Evolutionary conservation across 2,888 invertebrate species (phyloP).

Genomic region (Ormyrus thymus): DNA sequence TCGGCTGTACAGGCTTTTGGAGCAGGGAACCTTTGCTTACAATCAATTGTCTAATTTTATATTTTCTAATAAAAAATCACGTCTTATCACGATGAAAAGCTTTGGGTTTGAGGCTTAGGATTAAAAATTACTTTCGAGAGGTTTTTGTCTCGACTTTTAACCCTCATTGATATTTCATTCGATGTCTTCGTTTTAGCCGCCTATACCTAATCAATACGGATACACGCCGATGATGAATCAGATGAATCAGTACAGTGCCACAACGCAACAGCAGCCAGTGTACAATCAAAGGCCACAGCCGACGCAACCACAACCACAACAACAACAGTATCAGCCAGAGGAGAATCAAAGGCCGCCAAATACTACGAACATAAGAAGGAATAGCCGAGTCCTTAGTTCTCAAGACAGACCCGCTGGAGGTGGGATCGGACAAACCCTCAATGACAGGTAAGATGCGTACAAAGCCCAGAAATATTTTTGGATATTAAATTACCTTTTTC

Average conservation of each 20-base stretch:
- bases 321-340: constrained; percentile 69
- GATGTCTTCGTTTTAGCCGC: constrained; percentile 59
- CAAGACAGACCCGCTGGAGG: constrained; percentile 68
- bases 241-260: constrained; percentile 68
- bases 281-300: constrained; percentile 60
- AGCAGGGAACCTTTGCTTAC: constrained; percentile 32
- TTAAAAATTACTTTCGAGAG: constrained; percentile 7
- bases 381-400: constrained; percentile 70
- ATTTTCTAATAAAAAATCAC: constrained; percentile 14
- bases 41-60: constrained; percentile 17
- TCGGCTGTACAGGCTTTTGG: constrained; percentile 25
- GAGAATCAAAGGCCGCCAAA: constrained; percentile 66
- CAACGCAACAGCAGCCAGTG: constrained; percentile 60
- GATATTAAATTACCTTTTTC: not conserved
- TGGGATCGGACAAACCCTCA: constrained; percentile 69
- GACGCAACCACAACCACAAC: constrained; percentile 65
- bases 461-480: too few species aligned
- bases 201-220: constrained; percentile 68
- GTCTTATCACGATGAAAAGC: constrained; percentile 34
- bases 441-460: constrained; percentile 67
- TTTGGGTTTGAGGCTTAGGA: constrained; percentile 45
- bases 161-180: not conserved
- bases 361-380: constrained; percentile 72
- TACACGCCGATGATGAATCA: constrained; percentile 60
- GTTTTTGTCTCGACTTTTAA: not conserved